Base-by-base conservation (phyloP, 2,888 invertebrate species). In the Drosophila falleni region DNA sequence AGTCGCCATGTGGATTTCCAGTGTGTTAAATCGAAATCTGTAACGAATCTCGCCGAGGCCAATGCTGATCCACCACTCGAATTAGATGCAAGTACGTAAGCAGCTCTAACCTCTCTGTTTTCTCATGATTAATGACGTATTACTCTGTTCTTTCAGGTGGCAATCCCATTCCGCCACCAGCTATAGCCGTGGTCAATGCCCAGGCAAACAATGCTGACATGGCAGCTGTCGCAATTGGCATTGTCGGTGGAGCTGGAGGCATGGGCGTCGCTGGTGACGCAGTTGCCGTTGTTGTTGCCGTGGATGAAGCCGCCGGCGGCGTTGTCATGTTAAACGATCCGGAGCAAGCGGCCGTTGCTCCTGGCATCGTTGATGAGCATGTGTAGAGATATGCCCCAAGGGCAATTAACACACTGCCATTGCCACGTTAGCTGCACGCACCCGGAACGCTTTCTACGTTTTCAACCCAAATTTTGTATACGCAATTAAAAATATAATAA, bases 1-100 rank as follows among this genome's bases (percentile, higher is more conserved):
- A 98, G 98, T 90, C 95, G 99, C 0, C 99, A 99, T 91, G 99
- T 99, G 0, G 99, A 99, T 93, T 99, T 99, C 91, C 98, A 99
- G 93, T 99, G 99, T 91, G 98, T 99, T 61, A 99, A 98, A 93
- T 98, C 98, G 3, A 99, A 99, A 91, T 98, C 98, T 0, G 98
- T 99, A 31, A 99, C 98, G 10, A 99, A 99, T 93, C 93, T 99
- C 72, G 98, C 98, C 0, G 98, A 98, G 89, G 98, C 98, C 0
- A 97, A 98, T 0, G 98, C 98, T 0, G 98, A 98, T 93, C 97
- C 97, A 0, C 96, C 95, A 1, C 74, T 93, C 47, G 92, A 93
- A 75, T 62, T 93, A 35, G 93, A 93, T 81, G 92, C 93, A 73
- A 92, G 93, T 92, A 74, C 72, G 85, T 80, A 50, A 49, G 2